Base-by-base conservation (phyloP, 2,113 vertebrate species). In the Aphyosemion australe region DNA sequence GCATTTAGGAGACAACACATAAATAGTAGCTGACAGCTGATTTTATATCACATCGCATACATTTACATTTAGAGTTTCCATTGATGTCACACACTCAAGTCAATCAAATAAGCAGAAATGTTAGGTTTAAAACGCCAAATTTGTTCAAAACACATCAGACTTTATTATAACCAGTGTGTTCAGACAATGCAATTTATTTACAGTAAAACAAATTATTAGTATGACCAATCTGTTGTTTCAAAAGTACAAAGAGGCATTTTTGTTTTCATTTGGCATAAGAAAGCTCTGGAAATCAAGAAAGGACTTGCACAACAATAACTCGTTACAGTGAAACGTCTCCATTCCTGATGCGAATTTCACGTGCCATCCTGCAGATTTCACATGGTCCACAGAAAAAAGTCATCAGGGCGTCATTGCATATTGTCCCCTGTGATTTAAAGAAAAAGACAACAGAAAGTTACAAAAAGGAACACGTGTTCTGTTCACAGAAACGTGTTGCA, bases 321-420 rank as follows among this genome's bases (percentile, higher is more conserved):
- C 12, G 12, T 74, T 76, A 80, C 3, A 6, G 7, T 71, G 74
- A 81, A 53, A 89, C 34, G 1, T 93, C 91, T 79, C 93, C 92
- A 70, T 89, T 92, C 60, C 89, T 90, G 84, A 90, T 90, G 60
- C 92, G 93, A 20, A 94, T 83, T 90, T 94, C 94, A 71, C 94
- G 82, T 7, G 93, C 85, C 94, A 94, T 94, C 67, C 94, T 90
- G 84, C 94, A 94, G 3, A 62, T 6, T 61, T 94, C 94, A 54
- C 84, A 93, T 0, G 69, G 1, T 59, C 91, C 92, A 56, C 94
- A 94, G 83, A 67, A 94, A 66, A 52, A 89, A 41, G 68, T 85
- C 90, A 93, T 89, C 75, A 94, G 39, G 19, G 87, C 87, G 1
- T 94, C 94, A 12, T 93, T 92, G 74, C 89, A 91, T 58, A 94